Conservation (phyloP, 2,113 vertebrate genomes). For the Myocastor coypus region DNA sequence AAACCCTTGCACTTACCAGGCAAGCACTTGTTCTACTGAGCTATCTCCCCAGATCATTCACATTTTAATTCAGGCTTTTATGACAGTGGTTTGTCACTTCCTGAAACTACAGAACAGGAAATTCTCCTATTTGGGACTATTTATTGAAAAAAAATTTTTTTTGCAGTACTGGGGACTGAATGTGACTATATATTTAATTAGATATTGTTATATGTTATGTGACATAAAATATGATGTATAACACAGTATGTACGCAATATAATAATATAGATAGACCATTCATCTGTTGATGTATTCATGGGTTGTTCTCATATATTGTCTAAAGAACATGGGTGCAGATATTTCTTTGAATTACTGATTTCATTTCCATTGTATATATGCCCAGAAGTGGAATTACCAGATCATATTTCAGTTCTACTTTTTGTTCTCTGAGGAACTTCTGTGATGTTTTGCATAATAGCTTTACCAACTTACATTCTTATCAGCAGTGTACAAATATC, state of each 20-base stretch:
- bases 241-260: neutral
- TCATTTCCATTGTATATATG: neutral
- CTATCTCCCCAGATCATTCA: neutral
- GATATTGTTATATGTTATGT: neutral
- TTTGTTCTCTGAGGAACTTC: neutral
- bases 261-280: neutral
- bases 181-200: too few species aligned
- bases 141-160: too few species aligned
- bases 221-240: neutral
- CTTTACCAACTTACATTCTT: neutral
- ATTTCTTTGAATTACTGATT: neutral
- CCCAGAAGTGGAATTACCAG: neutral
- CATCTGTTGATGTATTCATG: neutral
- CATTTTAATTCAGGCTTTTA: neutral
- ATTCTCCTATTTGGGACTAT: neutral
- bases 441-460: neutral
- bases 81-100: neutral
- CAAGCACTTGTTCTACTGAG: too few species aligned
- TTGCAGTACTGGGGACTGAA: too few species aligned
- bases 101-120: neutral
- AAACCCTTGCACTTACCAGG: too few species aligned
- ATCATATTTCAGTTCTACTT: neutral
- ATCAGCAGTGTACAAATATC: neutral
- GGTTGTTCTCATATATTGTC: neutral
- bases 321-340: neutral